A percentile compares a stretch with the other conserved stretches of the same genome.
Conservation (phyloP, 2,888 invertebrate species). For the Cerastoderma edule region DNA sequence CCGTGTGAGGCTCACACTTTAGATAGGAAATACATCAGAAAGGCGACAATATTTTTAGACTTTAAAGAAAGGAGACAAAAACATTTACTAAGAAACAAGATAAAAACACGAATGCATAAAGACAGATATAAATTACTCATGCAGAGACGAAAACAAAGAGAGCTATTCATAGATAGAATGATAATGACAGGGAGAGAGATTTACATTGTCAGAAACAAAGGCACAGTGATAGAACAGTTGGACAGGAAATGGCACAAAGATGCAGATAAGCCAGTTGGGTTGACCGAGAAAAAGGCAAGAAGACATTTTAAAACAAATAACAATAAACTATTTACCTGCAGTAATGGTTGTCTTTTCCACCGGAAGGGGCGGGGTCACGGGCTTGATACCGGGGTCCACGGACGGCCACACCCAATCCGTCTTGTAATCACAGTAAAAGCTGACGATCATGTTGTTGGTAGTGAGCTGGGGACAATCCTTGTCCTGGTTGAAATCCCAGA, state of each 20-base stretch:
- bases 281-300: no score
- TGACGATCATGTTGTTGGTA: constrained; percentile 67
- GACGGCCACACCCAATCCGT: constrained; percentile 66
- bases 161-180: no score
- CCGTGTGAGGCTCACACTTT: no score
- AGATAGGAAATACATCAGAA: no score
- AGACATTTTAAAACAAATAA: not conserved
- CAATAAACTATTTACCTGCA: constrained; percentile 21
- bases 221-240: not conserved
- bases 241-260: not conserved
- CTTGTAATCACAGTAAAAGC: constrained; percentile 77
- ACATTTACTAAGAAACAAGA: no score
- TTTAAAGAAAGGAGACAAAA: no score
- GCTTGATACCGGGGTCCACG: constrained; percentile 28
- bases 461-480: constrained; percentile 68
- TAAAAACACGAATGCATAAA: no score
- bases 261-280: not conserved
- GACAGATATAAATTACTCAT: no score
- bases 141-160: no score
- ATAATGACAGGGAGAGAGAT: no score
- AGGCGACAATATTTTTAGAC: no score
- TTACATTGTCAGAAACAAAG: not conserved
- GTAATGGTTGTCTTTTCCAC: constrained; percentile 28
- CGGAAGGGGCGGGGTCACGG: constrained; percentile 15
- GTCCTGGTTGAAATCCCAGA: constrained; percentile 69